A percentile compares a stretch with the other conserved stretches of the same genome.
These are phyloP conservation scores for Timema cristinae DNA, from an alignment of 2,888 invertebrate species.

Conservation along the genomic window DNA sequence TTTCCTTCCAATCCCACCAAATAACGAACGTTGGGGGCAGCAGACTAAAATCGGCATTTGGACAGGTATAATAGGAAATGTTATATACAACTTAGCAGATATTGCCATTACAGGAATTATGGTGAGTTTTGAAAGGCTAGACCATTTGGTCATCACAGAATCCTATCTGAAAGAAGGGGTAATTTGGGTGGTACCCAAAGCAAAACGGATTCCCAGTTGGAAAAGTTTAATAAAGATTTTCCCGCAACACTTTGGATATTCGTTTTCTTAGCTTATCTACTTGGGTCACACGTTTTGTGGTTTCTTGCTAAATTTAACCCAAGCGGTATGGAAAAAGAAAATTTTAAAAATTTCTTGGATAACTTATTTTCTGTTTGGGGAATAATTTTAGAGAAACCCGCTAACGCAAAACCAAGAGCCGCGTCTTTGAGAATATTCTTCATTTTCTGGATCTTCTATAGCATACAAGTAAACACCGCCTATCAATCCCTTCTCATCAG, in stretches of 20 bases:
- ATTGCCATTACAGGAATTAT: not conserved
- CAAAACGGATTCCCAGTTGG: not conserved
- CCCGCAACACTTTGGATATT: not conserved
- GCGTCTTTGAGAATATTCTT: not conserved
- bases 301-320: not conserved
- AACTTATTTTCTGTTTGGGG: not conserved
- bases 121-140: not conserved
- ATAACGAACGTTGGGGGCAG: not conserved
- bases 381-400: not conserved
- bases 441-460: slow-evolving; percentile 8
- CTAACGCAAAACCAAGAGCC: not conserved
- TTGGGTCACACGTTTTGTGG: not conserved
- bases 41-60: not conserved
- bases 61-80: slow-evolving; percentile 1
- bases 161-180: slow-evolving; percentile 4
- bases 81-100: not conserved
- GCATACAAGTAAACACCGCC: slow-evolving; percentile 19
- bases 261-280: not conserved
- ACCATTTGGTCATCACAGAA: not conserved
- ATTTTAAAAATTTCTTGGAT: not conserved
- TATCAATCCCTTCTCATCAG: slow-evolving; percentile 21
- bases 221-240: not conserved
- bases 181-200: not conserved
- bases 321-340: not conserved
- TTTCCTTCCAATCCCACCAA: not conserved